These are phyloP conservation scores for Vanessa atalanta DNA, from an alignment of 1,140 invertebrate species.

Conservation along the genomic window DNA sequence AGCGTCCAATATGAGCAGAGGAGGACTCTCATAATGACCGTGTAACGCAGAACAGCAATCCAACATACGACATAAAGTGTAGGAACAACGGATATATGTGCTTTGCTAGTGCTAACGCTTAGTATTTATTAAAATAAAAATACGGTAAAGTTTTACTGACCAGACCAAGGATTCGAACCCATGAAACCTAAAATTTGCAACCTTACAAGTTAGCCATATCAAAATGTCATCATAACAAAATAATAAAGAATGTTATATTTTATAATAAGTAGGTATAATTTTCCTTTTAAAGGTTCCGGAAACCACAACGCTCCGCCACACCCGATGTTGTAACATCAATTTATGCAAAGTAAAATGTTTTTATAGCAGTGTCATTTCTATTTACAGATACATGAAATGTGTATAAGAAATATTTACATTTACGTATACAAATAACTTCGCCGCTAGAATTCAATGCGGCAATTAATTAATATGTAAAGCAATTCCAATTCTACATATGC, in stretches of 20 bases:
- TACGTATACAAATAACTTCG: slow-evolving; percentile 10
- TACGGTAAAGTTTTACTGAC: no score
- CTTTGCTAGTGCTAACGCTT: no score
- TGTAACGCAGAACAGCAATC: no score
- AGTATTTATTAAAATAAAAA: no score
- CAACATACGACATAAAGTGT: no score
- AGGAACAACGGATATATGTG: no score
- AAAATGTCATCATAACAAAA: neutral
- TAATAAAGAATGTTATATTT: neutral
- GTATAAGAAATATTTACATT: neutral
- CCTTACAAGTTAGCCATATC: no score
- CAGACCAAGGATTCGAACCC: no score
- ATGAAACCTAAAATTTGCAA: no score
- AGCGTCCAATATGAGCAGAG: no score
- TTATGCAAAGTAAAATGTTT: slow-evolving; percentile 11
- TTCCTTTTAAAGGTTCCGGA: slow-evolving; percentile 4
- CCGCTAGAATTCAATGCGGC: slow-evolving; percentile 2
- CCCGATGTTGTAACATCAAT: slow-evolving; percentile 2
- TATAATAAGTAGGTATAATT: neutral
- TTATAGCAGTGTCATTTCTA: neutral
- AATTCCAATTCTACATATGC: slow-evolving; percentile 10
- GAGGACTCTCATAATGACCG: no score
- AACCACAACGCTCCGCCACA: neutral
- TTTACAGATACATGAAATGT: neutral
- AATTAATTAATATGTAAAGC: slow-evolving; percentile 34